Evolutionary conservation across 2,888 invertebrate species (phyloP), one percentile per base, ranked within the genome.

Genomic region (Anticlea derivata): DNA sequence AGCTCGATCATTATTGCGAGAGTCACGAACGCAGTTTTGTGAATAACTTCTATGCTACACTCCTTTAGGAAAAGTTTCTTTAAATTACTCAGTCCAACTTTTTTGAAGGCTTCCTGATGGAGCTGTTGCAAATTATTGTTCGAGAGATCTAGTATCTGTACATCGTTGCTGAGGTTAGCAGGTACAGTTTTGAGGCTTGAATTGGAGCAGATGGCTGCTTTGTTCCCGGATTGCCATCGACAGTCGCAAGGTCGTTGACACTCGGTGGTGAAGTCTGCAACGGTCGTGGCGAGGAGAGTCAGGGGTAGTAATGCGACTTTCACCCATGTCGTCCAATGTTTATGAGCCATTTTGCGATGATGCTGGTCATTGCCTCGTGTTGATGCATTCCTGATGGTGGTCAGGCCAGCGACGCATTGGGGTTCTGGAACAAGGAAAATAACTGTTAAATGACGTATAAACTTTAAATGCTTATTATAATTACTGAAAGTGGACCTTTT

Each of bases 221-320:
- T 96, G 79, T 95, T 96, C 0, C 97, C 97, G 13, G 94, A 94
- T 48, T 94, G 94, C 97, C 97, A 97, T 70, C 95, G 94, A 80
- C 97, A 97, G 73, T 94, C 94, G 83, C 97, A 97, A 10, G 92
- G 91, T 59, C 92, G 83, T 58, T 93, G 93, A 85, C 95, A 95
- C 78, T 92, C 92, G 33, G 92, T 92, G 50, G 92, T 92, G 78
- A 93, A 93, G 67, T 90, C 91, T 55, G 91, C 90, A 55, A 82
- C 78, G 44, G 86, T 83, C 20, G 85, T 78, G 22, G 86, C 66
- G 17, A 81, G 65, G 47, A 83, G 61, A 11, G 65, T 73, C 52
- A 87, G 71, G 33, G 78, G 78, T 68, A 86, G 68, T 55, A 79
- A 78, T 62, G 75, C 75, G 58, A 83, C 64, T 77, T 75, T 88